These are phyloP conservation scores for Cyclophora albipunctata DNA, from an alignment of 2,888 invertebrate species.

Conservation along the genomic window DNA sequence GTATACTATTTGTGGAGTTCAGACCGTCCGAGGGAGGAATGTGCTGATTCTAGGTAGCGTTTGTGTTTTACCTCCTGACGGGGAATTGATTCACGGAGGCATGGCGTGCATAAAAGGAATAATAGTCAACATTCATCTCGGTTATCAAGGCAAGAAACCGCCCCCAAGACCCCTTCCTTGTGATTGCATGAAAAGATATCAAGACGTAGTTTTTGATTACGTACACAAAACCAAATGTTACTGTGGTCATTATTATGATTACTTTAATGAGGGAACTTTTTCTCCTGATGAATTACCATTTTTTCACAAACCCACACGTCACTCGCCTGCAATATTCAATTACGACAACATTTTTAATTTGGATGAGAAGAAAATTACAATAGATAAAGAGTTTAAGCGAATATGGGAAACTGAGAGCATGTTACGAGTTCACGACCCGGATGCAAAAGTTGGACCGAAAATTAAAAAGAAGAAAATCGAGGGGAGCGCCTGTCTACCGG, in stretches of 20 bases:
- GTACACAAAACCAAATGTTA: conserved; percentile 47
- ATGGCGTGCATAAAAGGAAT: conserved; percentile 29
- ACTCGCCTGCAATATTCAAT: conserved; percentile 39
- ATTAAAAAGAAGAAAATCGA: conserved; percentile 35
- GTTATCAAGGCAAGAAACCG: conserved; percentile 37
- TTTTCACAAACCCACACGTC: conserved; percentile 46
- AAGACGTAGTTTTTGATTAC: conserved; percentile 40
- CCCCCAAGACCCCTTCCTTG: conserved; percentile 38
- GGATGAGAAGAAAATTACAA: conserved; percentile 38
- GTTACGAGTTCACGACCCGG: conserved; percentile 34
- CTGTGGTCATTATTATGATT: conserved; percentile 56
- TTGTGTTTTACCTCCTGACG: conserved; percentile 38
- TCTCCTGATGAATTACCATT: conserved; percentile 45
- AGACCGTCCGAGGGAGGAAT: conserved; percentile 35
- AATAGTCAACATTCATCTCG: conserved; percentile 47
- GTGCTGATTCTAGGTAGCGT: conserved; percentile 46
- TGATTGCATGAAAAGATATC: conserved; percentile 52
- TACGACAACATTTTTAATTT: conserved; percentile 54
- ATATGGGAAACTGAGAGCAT: conserved; percentile 58
- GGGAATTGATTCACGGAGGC: conserved; percentile 60
- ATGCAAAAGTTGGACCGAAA: conserved; percentile 30
- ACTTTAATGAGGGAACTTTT: conserved; percentile 46
- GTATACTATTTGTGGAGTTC: conserved; percentile 51
- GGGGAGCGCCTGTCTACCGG: conserved; percentile 42
- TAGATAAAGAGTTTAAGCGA: conserved; percentile 51